Conservation (phyloP, 1,140 invertebrate genomes). For the Trachymyrmex septentrionalis region DNA sequence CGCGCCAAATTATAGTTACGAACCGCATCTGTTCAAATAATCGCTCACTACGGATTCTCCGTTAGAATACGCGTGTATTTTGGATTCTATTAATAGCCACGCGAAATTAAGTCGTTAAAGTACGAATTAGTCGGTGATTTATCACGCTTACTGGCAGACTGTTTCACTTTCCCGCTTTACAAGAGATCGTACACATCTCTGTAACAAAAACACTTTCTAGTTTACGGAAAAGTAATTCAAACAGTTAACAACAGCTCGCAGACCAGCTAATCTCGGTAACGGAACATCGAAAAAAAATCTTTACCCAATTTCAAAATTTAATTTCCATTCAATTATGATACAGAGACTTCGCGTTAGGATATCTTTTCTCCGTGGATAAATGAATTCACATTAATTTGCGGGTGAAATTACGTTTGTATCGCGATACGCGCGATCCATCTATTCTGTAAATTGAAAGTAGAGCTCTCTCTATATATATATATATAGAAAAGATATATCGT, state of each 20-base stretch:
- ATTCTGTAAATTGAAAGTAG: neutral
- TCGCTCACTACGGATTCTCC: conserved; percentile 11
- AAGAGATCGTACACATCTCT: conserved; percentile 11
- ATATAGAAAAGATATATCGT: conserved; percentile 3
- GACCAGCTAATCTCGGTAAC: neutral
- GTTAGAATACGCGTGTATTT: conserved; percentile 20
- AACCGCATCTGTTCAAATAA: conserved; percentile 59
- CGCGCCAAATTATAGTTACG: conserved; percentile 49
- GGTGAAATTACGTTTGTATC: neutral
- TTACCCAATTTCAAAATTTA: neutral
- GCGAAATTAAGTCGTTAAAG: conserved; percentile 48
- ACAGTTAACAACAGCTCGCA: neutral
- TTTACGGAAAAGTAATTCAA: conserved; percentile 8
- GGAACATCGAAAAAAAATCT: conserved; percentile 7
- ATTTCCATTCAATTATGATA: no score
- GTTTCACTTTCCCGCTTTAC: conserved; percentile 35
- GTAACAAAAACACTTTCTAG: conserved; percentile 51
- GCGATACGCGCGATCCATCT: neutral
- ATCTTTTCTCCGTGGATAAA: neutral
- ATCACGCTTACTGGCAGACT: conserved; percentile 4
- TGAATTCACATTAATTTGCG: neutral
- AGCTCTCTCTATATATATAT: neutral
- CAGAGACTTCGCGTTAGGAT: neutral
- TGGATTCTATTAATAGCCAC: conserved; percentile 39
- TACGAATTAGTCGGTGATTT: conserved; percentile 44